A percentile compares a stretch with the other conserved stretches of the same genome.
Evolutionary conservation across 2,797 vertebrate genomes (phyloP).

Genomic region (Myioborus melanocephalus): DNA sequence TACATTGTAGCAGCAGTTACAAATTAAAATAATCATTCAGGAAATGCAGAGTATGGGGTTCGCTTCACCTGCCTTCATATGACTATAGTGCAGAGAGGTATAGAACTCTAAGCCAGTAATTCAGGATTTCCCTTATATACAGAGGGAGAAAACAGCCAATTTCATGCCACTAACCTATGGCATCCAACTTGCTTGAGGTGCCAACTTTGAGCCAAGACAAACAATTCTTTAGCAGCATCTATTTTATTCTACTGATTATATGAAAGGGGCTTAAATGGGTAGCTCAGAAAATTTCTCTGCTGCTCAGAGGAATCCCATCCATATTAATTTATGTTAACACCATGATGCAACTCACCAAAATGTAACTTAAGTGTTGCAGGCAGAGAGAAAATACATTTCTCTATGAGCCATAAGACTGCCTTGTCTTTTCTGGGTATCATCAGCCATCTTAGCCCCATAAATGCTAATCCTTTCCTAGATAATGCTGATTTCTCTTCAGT

Average conservation of each 20-base stretch:
- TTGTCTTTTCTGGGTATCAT: background rate
- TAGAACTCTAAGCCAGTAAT: background rate
- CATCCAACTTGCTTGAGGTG: background rate
- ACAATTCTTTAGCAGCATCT: background rate
- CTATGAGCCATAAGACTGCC: background rate
- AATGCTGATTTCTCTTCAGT: background rate
- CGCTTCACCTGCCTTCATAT: background rate
- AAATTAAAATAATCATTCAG: background rate
- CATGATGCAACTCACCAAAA: background rate
- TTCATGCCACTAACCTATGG: background rate
- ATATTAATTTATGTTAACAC: background rate
- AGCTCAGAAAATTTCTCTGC: background rate
- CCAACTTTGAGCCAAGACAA: background rate
- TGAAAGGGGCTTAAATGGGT: background rate
- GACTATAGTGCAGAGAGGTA: background rate
- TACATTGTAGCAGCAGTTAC: background rate
- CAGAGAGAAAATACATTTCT: background rate
- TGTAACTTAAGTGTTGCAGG: background rate
- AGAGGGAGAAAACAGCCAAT: background rate
- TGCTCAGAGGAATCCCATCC: background rate
- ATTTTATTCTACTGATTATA: background rate
- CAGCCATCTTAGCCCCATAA: background rate
- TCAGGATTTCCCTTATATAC: background rate
- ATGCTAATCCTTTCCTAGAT: background rate
- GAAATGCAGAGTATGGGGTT: background rate